Percentiles rank a stretch among this genome's conserved stretches.
These are phyloP conservation scores for Lepeophtheirus salmonis DNA, from an alignment of 1,140 invertebrate genomes.

Conservation along the genomic window DNA sequence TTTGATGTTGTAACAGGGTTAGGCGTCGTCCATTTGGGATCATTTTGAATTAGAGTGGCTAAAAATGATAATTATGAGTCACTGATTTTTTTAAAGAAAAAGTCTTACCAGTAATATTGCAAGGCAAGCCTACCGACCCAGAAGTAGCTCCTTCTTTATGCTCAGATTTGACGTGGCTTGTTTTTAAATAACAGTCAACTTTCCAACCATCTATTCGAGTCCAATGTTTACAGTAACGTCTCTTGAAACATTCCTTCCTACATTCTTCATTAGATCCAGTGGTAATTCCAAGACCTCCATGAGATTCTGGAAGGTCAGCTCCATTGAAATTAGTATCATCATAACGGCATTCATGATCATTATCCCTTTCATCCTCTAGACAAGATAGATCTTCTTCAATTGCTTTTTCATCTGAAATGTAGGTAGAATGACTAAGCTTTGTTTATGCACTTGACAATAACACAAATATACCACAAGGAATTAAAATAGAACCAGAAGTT, in stretches of 20 bases:
- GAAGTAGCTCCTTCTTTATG: not conserved
- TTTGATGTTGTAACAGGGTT: not conserved
- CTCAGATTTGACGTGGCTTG: not conserved
- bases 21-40: not conserved
- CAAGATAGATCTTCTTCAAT: not conserved
- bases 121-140: not conserved
- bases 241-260: not conserved
- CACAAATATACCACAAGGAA: not conserved
- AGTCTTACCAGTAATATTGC: not conserved
- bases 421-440: not conserved
- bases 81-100: not conserved
- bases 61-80: not conserved
- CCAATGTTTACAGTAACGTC: constrained; percentile 2
- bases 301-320: constrained; percentile 4
- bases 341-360: constrained; percentile 10
- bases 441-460: not conserved
- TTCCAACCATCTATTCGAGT: not conserved
- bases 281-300: not conserved
- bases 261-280: not conserved
- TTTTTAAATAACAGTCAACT: not conserved
- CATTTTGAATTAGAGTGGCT: not conserved
- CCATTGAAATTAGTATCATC: constrained; percentile 2
- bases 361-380: not conserved
- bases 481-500: not conserved
- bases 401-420: not conserved